phyloP scores from a whole-genome alignment of 2,888 invertebrate species.

The Metallyticus violacea region DNA sequence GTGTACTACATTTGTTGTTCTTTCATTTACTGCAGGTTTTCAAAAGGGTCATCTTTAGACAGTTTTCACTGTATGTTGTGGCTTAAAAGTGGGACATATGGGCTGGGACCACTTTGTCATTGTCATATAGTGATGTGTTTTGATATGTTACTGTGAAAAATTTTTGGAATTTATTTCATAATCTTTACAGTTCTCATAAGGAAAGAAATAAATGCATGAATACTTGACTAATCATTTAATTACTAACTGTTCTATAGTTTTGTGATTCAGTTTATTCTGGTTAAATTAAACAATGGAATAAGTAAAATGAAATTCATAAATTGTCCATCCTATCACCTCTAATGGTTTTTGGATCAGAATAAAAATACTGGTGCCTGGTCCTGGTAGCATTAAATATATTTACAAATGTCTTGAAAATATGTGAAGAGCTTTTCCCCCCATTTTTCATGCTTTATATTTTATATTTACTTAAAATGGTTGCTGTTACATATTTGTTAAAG shows the following conservation, averaged over 20 bases:
- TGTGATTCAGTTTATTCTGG: too few species aligned
- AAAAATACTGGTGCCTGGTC: background rate
- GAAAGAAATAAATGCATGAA: too few species aligned
- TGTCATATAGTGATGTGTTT: background rate
- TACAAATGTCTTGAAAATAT: background rate
- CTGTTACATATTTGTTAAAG: too few species aligned
- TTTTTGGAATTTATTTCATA: background rate
- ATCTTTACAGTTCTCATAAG: too few species aligned
- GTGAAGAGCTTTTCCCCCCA: background rate
- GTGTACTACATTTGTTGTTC: too few species aligned
- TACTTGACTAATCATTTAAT: too few species aligned
- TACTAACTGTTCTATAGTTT: too few species aligned
- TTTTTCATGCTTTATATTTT: too few species aligned
- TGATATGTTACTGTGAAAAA: background rate
- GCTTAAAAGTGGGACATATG: background rate
- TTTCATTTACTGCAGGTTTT: too few species aligned
- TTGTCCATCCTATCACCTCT: background rate
- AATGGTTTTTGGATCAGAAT: background rate
- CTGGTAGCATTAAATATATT: background rate
- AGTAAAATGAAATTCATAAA: background rate
- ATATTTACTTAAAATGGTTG: too few species aligned
- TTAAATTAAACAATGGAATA: too few species aligned
- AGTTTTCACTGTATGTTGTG: background rate
- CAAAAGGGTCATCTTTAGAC: too few species aligned
- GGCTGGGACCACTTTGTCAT: background rate